Conservation (phyloP, 2,888 invertebrate species). For the Bibio marci region DNA sequence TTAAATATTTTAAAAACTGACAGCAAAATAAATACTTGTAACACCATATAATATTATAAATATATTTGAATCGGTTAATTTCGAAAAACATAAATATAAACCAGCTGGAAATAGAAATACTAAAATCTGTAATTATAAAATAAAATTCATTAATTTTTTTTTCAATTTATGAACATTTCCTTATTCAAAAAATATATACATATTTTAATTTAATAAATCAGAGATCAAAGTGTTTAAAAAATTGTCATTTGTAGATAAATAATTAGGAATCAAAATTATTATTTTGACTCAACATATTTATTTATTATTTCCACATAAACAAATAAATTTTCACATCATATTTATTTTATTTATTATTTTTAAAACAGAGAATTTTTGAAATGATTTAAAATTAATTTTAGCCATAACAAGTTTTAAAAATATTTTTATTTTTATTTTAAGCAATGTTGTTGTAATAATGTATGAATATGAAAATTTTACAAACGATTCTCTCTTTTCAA, state of each 20-base stretch:
- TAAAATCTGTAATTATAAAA: slow-evolving; percentile 47
- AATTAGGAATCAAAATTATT: slow-evolving; percentile 21
- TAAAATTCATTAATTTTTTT: not conserved
- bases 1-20: slow-evolving; percentile 42
- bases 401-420: too few relatives aligned
- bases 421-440: too few relatives aligned
- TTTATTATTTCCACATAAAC: too few relatives aligned
- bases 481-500: too few relatives aligned
- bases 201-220: slow-evolving; percentile 21
- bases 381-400: too few relatives aligned
- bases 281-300: too few relatives aligned
- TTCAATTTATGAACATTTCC: too few relatives aligned
- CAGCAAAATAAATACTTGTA: slow-evolving; percentile 95
- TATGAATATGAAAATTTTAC: too few relatives aligned
- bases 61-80: slow-evolving; percentile 88
- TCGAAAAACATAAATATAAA: slow-evolving; percentile 90
- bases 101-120: slow-evolving; percentile 95
- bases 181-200: not conserved
- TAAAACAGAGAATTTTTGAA: too few relatives aligned
- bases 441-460: too few relatives aligned
- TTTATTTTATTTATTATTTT: too few relatives aligned
- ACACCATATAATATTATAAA: slow-evolving; percentile 95
- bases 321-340: too few relatives aligned
- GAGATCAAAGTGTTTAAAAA: slow-evolving; percentile 50
- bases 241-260: slow-evolving; percentile 34